Evolutionary conservation across 2,113 vertebrate species (phyloP).

Genomic region (Perognathus longimembris): DNA sequence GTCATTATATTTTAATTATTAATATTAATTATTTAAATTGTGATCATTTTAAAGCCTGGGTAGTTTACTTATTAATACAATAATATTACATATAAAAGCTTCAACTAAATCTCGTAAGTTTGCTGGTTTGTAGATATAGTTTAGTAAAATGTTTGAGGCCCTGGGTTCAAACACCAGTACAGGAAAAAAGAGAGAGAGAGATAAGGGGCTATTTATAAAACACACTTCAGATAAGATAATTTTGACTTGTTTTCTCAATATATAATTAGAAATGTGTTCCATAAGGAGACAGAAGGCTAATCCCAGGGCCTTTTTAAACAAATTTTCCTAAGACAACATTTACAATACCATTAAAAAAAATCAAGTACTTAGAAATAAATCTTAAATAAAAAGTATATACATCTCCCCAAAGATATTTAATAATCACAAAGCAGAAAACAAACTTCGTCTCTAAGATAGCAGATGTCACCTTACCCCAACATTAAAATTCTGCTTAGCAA

Average conservation of each 20-base stretch:
- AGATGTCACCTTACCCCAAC: neutral
- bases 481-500: neutral
- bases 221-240: neutral
- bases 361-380: neutral
- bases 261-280: conserved; percentile 8
- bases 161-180: neutral
- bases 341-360: neutral
- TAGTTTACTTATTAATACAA: too few species aligned
- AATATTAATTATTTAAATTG: too few species aligned
- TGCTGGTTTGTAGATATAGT: neutral
- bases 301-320: neutral
- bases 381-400: conserved; percentile 7
- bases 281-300: neutral
- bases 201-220: neutral
- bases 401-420: conserved; percentile 2
- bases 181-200: neutral
- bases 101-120: conserved; percentile 18
- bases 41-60: too few species aligned
- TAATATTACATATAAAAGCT: too few species aligned
- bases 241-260: conserved; percentile 16
- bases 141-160: neutral
- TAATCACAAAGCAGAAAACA: conserved; percentile 9
- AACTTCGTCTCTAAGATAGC: neutral
- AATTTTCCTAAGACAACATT: neutral
- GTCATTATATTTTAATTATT: too few species aligned